Evolutionary conservation across 2,888 invertebrate species (phyloP).

Genomic region (Ormyrus pomaceus): DNA sequence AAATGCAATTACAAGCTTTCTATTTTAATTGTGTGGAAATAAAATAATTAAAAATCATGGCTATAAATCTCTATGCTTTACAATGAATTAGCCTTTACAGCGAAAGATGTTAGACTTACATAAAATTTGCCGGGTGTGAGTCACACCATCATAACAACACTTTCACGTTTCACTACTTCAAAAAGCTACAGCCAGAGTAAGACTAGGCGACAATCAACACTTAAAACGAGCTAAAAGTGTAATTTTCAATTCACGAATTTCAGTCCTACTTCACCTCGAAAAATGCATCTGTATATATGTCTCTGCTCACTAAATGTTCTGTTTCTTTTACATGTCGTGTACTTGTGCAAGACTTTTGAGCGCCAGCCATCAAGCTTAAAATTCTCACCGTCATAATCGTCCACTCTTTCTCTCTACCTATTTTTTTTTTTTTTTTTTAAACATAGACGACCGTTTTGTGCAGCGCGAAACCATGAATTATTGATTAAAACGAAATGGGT

Average conservation of each 20-base stretch:
- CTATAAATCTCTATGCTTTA: too few species aligned
- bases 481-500: constrained; percentile 32
- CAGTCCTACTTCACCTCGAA: constrained; percentile 20
- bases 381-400: constrained; percentile 26
- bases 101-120: too few species aligned
- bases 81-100: too few species aligned
- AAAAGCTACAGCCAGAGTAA: too few species aligned
- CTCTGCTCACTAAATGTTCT: constrained; percentile 27
- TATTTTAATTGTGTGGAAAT: too few species aligned
- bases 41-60: too few species aligned
- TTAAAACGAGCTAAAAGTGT: too few species aligned
- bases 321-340: constrained; percentile 31
- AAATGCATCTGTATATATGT: constrained; percentile 12
- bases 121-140: too few species aligned
- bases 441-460: constrained; percentile 14
- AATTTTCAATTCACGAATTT: neutral
- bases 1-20: too few species aligned
- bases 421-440: neutral
- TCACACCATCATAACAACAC: too few species aligned
- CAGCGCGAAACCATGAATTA: constrained; percentile 38
- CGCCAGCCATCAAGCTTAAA: constrained; percentile 32
- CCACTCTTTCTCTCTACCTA: constrained; percentile 1
- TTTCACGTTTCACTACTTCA: too few species aligned
- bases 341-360: constrained; percentile 10
- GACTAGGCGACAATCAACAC: too few species aligned